Evolutionary conservation across 2,797 vertebrate genomes (phyloP).

Genomic region (Myotis vivesi): DNA sequence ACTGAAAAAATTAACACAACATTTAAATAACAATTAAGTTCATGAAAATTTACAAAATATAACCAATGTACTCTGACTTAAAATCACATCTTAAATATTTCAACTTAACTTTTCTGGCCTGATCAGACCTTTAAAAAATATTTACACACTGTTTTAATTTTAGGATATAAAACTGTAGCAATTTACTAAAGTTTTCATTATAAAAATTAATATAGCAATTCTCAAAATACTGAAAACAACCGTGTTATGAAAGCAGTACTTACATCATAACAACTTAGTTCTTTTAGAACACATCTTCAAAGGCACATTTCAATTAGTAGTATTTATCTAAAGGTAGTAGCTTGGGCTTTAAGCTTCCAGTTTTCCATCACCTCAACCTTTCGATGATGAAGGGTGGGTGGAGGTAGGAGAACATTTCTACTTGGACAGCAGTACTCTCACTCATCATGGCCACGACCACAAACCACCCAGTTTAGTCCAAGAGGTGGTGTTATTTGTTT

Average conservation of each 20-base stretch:
- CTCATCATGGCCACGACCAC: background rate
- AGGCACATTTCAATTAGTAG: conserved; percentile 46
- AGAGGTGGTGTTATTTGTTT: background rate
- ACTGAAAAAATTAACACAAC: background rate
- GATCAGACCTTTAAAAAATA: conserved; percentile 62
- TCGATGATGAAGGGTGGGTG: background rate
- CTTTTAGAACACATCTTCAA: conserved; percentile 45
- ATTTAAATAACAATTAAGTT: conserved; percentile 48
- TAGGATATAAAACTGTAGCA: conserved; percentile 71
- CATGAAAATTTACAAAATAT: conserved; percentile 43
- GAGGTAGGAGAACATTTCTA: background rate
- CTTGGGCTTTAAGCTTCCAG: conserved; percentile 4
- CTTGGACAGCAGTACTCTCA: background rate
- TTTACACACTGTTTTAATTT: conserved; percentile 41
- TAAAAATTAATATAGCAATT: conserved; percentile 76
- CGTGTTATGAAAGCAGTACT: conserved; percentile 68
- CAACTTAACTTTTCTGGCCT: conserved; percentile 63
- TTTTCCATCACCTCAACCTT: background rate
- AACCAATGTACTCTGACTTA: background rate
- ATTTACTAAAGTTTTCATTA: conserved; percentile 75
- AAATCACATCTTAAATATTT: conserved; percentile 46
- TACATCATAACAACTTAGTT: background rate
- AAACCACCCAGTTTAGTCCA: background rate
- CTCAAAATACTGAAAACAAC: conserved; percentile 74
- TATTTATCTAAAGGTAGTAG: background rate